Conservation (phyloP, 2,888 invertebrate genomes). For the Microctonus aethiopoides region DNA sequence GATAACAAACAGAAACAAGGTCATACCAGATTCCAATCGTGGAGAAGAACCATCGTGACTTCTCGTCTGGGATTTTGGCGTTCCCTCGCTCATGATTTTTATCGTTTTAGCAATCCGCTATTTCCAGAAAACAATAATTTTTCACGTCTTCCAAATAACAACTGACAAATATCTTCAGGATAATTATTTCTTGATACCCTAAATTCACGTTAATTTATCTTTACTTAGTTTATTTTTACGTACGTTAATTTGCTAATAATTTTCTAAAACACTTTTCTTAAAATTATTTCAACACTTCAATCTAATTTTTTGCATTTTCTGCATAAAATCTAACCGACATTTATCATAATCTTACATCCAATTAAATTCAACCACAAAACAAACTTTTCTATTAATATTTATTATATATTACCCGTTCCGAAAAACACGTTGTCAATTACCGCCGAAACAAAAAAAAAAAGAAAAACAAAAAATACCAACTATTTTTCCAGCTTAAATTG, state of each 20-base stretch:
- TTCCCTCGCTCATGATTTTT: conserved; percentile 56
- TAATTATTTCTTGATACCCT: neutral
- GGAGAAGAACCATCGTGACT: conserved; percentile 49
- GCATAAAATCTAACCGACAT: neutral
- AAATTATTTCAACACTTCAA: conserved; percentile 43
- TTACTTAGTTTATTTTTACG: neutral
- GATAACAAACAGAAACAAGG: conserved; percentile 10
- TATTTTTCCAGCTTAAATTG: neutral
- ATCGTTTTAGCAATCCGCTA: neutral
- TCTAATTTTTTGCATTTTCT: conserved; percentile 44
- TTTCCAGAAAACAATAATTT: neutral
- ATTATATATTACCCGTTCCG: no score
- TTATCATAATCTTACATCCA: neutral
- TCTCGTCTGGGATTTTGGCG: conserved; percentile 52
- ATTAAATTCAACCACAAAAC: neutral
- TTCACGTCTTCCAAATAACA: neutral
- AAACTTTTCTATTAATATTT: neutral
- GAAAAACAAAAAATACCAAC: neutral
- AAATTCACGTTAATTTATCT: neutral
- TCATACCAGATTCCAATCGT: conserved; percentile 57
- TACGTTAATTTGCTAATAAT: neutral
- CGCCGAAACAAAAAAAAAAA: neutral
- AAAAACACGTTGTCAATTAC: neutral
- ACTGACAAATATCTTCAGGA: neutral
- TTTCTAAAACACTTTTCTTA: conserved; percentile 24